These are phyloP conservation scores for Festucalex cinctus DNA, from an alignment of 2,113 vertebrate species.

Conservation along the genomic window DNA sequence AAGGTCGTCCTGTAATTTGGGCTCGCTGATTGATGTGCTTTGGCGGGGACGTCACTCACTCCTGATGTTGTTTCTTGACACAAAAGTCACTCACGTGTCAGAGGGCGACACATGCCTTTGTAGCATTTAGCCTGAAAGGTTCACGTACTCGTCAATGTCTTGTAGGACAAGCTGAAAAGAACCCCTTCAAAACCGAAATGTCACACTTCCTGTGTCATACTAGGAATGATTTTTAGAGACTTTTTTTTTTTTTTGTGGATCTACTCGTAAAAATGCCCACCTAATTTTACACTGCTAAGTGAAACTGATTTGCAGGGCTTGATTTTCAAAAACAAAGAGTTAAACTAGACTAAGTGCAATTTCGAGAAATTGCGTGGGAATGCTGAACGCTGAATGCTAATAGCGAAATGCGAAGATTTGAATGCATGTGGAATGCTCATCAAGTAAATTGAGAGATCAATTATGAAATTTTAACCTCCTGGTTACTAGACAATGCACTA, in stretches of 20 bases:
- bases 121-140: background rate
- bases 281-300: background rate
- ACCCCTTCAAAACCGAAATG: background rate
- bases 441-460: no score
- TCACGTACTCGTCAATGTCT: background rate
- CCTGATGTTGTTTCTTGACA: background rate
- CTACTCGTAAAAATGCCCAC: background rate
- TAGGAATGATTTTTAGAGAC: background rate
- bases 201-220: background rate
- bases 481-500: no score
- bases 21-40: background rate
- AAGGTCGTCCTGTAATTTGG: constrained; percentile 19
- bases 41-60: background rate
- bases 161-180: background rate
- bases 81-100: constrained; percentile 7
- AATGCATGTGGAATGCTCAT: no score
- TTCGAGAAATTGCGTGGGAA: no score
- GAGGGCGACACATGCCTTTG: background rate
- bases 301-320: background rate
- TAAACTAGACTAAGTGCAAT: no score
- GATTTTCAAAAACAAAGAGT: background rate
- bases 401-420: no score
- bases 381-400: no score
- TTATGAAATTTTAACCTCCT: no score
- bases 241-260: background rate